Base-by-base conservation (phyloP, 2,888 invertebrate genomes). In the Cephus runcator region DNA sequence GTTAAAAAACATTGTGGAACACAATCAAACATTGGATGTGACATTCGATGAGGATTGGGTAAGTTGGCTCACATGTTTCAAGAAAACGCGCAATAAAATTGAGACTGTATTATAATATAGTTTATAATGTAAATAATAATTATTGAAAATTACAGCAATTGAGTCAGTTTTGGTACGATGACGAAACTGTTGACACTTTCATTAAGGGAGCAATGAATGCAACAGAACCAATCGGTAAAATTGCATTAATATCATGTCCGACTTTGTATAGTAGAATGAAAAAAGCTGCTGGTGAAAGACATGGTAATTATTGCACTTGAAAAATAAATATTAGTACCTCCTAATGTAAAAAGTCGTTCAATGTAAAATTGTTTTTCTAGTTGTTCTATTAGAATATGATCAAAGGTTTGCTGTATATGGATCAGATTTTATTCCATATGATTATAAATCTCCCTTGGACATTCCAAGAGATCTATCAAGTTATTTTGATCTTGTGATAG, bases 161-260 rank as follows among this genome's bases (percentile, higher is more conserved):
- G 69, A 98, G 98, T 89, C 99, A 99, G 92, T 99, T 99, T 93
- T 99, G 99, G 99, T 99, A 99, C 88, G 95, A 96, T 87, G 95
- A 96, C 69, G 91, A 93, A 4, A 99, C 99, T 0, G 95, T 97
- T 71, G 92, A 94, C 36, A 91, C 91, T 1, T 91, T 99, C n/a
- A 95, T 95, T 0, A 93, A 93, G 84, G 95, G 96, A 79, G 94
- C 95, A 11, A 88, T 95, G 73, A 92, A 93, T 81, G 90, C 92
- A 6, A 92, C 95, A 30, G 92, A 92, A 12, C 86, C 92, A 12
- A 91, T 92, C 69, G 95, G 94, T 1, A 94, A 93, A 83, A 95
- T 98, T 77, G 98, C 97, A 1, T 94, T 98, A 76, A 92, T 98
- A 40, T 98, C 98, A 2, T 97, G 98, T 84, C 98, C 98, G 6